Evolutionary conservation across 2,113 vertebrate genomes (phyloP).

Genomic region (Butorides virescens): DNA sequence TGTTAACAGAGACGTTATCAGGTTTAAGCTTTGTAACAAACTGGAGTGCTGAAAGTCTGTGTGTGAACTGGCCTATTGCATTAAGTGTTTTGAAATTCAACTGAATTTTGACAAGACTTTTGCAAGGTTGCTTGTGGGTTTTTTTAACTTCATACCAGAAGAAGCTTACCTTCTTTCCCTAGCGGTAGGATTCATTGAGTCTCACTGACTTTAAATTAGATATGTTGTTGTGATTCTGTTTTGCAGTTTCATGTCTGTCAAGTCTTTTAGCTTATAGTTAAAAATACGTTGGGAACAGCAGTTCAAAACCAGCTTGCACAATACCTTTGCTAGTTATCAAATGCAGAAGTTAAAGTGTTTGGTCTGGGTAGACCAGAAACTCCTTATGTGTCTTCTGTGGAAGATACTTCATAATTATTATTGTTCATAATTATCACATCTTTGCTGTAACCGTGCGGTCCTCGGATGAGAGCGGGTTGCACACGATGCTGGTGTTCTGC

Average conservation of each 20-base stretch:
- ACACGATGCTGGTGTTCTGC: accelerated
- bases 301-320: background rate
- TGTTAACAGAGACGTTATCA: background rate
- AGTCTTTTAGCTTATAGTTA: background rate
- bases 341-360: background rate
- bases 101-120: background rate
- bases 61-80: background rate
- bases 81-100: background rate
- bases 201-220: background rate
- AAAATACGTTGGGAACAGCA: background rate
- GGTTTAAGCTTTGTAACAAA: background rate
- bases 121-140: background rate
- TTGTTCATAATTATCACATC: background rate
- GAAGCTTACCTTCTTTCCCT: background rate
- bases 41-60: accelerated
- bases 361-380: background rate
- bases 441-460: background rate
- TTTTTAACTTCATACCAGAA: accelerated
- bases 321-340: background rate
- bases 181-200: background rate
- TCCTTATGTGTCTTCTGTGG: background rate
- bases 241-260: background rate
- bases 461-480: background rate
- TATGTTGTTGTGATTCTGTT: background rate
- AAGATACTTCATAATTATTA: background rate